phyloP scores from a whole-genome alignment of 2,888 invertebrate genomes.

The Drosophila pegasa region DNA sequence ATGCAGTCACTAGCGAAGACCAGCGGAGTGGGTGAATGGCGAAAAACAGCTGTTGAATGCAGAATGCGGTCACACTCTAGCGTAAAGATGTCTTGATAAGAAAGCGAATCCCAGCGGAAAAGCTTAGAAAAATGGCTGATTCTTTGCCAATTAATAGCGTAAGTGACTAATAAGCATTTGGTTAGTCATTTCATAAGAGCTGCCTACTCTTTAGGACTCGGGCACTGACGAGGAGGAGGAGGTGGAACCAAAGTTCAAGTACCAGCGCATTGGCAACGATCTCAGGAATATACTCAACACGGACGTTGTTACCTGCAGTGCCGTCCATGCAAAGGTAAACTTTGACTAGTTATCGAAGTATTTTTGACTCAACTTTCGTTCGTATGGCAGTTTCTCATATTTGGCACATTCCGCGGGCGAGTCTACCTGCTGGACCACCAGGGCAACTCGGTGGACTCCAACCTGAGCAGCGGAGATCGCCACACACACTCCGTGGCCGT shows the following conservation, averaged over 20 bases:
- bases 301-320: conserved; percentile 95
- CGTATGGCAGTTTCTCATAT: conserved; percentile 90
- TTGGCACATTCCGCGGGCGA: conserved; percentile 96
- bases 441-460: conserved; percentile 90
- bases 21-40: background rate
- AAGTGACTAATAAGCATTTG: conserved; percentile 11
- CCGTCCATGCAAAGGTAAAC: conserved; percentile 94
- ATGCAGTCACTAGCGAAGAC: background rate
- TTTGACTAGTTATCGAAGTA: background rate
- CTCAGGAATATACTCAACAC: conserved; percentile 92
- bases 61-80: conserved; percentile 36
- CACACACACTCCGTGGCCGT: conserved; percentile 94
- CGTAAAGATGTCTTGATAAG: conserved; percentile 52
- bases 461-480: conserved; percentile 85
- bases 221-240: conserved; percentile 86
- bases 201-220: conserved; percentile 38
- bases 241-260: conserved; percentile 95
- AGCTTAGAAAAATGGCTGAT: conserved; percentile 38
- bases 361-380: background rate
- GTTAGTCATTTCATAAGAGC: background rate
- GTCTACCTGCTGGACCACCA: conserved; percentile 96
- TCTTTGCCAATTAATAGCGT: conserved; percentile 44
- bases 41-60: conserved; percentile 44
- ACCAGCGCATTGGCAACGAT: conserved; percentile 95
- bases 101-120: conserved; percentile 18